A percentile compares a stretch with the other conserved stretches of the same genome.
These are phyloP conservation scores for Oxyteleia sp. DNA, from an alignment of 2,888 invertebrate genomes.

Conservation along the genomic window DNA sequence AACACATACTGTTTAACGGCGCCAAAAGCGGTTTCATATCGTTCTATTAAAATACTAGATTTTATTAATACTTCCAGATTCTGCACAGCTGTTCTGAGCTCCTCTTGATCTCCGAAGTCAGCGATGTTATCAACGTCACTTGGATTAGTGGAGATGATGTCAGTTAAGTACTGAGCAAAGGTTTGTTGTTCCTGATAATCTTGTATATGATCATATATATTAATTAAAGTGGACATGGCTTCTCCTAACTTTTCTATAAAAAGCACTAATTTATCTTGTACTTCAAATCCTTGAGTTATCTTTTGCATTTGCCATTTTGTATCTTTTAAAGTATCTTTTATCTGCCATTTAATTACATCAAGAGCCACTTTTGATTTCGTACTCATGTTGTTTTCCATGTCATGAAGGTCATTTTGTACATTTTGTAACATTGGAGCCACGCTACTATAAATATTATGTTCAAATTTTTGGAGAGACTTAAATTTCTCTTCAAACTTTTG, in stretches of 20 bases:
- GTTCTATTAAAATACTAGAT: not conserved
- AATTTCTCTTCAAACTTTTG: not conserved
- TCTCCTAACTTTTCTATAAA: too few relatives aligned
- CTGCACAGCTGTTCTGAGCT: not conserved
- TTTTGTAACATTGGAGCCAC: not conserved
- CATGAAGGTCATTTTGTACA: not conserved
- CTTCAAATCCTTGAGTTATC: not conserved
- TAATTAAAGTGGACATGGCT: too few relatives aligned
- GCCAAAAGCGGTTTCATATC: not conserved
- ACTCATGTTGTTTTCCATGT: not conserved
- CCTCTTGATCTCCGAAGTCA: too few relatives aligned
- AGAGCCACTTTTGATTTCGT: too few relatives aligned
- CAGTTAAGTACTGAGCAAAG: not conserved
- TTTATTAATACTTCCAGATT: not conserved
- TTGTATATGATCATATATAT: too few relatives aligned
- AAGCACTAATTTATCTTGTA: not conserved
- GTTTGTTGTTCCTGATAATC: not conserved
- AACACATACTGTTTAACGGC: not conserved
- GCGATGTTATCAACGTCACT: too few relatives aligned
- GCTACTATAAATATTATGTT: not conserved
- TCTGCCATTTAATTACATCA: too few relatives aligned
- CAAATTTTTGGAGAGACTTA: not conserved
- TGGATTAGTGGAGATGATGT: not conserved
- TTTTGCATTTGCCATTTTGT: not conserved
- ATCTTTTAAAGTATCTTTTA: too few relatives aligned